Conservation (phyloP, 2,113 vertebrate genomes). For the Grammomys surdaster region DNA sequence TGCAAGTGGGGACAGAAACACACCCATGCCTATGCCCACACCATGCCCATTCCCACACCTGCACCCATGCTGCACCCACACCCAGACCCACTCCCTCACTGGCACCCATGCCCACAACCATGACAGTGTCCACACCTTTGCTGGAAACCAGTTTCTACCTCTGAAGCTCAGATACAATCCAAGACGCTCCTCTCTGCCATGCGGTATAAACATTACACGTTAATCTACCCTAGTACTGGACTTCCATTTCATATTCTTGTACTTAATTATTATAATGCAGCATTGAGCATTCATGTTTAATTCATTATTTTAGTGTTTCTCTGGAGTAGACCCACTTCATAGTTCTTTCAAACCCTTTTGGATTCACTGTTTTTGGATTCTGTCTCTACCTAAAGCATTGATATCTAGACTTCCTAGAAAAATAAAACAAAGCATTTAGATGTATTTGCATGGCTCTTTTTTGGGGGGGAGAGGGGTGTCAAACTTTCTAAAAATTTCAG, state of each 20-base stretch:
- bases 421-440: not conserved
- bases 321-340: not conserved
- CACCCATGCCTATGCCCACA: too few species aligned
- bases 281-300: not conserved
- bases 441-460: not conserved
- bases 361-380: not conserved
- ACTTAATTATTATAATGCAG: not conserved
- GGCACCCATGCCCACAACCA: too few species aligned
- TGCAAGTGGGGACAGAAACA: too few species aligned
- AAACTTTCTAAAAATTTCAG: not conserved
- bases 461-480: accelerated
- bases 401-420: slow-evolving; percentile 13
- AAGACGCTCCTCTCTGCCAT: not conserved
- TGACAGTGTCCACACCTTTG: not conserved
- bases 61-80: accelerated
- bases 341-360: not conserved
- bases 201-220: not conserved
- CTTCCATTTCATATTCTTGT: not conserved
- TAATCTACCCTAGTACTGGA: not conserved
- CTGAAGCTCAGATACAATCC: not conserved
- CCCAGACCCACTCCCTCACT: too few species aligned
- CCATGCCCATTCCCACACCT: too few species aligned
- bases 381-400: not conserved
- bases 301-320: slow-evolving; percentile 33
- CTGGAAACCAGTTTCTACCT: not conserved